phyloP scores from a whole-genome alignment of 2,888 invertebrate species.

The Clepsis dumicolana region DNA sequence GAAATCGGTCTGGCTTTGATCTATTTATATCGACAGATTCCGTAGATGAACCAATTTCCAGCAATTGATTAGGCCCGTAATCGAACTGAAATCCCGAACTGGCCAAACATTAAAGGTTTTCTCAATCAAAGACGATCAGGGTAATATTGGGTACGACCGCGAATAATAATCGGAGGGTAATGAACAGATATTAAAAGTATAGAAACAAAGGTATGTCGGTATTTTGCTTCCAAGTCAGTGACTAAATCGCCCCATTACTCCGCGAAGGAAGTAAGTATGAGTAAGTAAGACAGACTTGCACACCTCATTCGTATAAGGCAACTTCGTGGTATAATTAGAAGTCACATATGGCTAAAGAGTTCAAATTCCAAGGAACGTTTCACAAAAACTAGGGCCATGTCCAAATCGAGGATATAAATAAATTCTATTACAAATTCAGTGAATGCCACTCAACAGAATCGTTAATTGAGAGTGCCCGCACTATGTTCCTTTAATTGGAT shows the following conservation, averaged over 20 bases:
- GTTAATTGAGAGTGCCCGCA: conserved; percentile 40
- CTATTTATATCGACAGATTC: conserved; percentile 2
- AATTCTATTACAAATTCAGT: conserved; percentile 2
- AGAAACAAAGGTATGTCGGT: neutral
- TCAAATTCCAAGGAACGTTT: conserved; percentile 38
- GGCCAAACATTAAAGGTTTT: neutral
- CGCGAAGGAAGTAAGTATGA: conserved; percentile 22
- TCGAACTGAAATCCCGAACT: neutral
- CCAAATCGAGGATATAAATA: conserved; percentile 15
- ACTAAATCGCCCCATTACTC: neutral
- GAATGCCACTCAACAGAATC: conserved; percentile 5
- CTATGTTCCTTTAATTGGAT: conserved; percentile 34
- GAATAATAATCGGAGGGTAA: neutral
- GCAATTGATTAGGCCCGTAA: conserved; percentile 12
- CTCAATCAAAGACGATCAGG: neutral
- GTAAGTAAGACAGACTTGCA: conserved; percentile 16
- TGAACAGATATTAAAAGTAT: neutral
- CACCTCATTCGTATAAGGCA: conserved; percentile 16
- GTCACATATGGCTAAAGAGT: conserved; percentile 41
- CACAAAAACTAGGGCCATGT: conserved; percentile 15
- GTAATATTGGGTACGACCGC: neutral
- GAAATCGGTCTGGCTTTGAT: neutral
- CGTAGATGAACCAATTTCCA: neutral
- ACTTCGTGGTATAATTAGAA: conserved; percentile 42
- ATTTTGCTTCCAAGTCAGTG: neutral